phyloP scores from a whole-genome alignment of 2,113 vertebrate genomes.

The Phyllostomus hastatus region DNA sequence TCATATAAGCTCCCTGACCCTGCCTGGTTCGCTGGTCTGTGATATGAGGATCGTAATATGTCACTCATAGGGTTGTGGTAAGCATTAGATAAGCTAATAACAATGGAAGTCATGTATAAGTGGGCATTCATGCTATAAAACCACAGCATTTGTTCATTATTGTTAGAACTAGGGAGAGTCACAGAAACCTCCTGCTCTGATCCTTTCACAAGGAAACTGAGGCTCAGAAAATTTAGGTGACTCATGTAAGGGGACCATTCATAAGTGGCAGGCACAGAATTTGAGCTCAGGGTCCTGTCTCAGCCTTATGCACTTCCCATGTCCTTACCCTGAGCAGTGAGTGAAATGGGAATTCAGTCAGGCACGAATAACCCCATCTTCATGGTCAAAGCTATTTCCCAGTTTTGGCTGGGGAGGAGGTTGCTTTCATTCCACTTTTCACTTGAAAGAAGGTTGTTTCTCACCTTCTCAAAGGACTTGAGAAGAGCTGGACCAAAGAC shows the following conservation, averaged over 20 bases:
- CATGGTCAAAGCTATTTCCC: neutral
- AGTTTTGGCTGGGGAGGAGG: neutral
- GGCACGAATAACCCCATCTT: neutral
- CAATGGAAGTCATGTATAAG: no score
- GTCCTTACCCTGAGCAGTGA: no score
- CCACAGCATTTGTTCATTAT: neutral
- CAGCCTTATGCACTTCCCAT: neutral
- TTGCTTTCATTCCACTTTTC: neutral
- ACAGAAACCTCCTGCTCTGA: neutral
- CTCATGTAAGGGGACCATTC: neutral
- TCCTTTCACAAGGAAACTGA: neutral
- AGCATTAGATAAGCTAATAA: accelerated
- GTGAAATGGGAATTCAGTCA: neutral
- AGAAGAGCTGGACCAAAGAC: neutral
- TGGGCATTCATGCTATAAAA: neutral
- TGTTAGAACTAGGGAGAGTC: neutral
- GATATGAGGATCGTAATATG: neutral
- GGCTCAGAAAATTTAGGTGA: neutral
- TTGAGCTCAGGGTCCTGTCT: neutral
- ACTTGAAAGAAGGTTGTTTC: neutral
- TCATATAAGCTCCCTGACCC: neutral
- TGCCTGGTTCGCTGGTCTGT: neutral
- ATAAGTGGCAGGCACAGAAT: neutral
- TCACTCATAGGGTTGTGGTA: neutral
- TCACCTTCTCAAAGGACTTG: neutral